Base-by-base conservation (phyloP, 2,113 vertebrate species). In the Saimiri boliviensis region DNA sequence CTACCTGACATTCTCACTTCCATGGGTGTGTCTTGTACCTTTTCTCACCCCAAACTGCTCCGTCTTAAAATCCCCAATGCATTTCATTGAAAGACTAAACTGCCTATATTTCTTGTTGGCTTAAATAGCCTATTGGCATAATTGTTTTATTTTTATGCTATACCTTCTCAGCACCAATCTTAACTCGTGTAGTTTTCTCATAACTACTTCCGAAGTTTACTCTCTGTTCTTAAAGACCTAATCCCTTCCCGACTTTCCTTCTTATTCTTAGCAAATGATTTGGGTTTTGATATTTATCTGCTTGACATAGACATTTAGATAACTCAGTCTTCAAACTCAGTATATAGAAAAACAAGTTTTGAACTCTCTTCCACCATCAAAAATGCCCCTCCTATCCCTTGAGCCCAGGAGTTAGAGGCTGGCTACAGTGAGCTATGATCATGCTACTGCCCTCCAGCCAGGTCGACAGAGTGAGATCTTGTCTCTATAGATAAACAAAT, bases 101-200 rank as follows among this genome's bases (percentile, higher is more conserved):
- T 5, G 47, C 5, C 63, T 52, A 23, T 25, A 49, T 37, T 86
- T 66, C 13, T 83, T 86, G 6, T 83, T 68, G 71, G 20, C 21
- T 77, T 70, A 77, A 77, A 71, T 42, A 94, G 25, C 6, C 60
- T 85, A 30, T 89, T 70, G 40, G 25, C 4, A 77, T 56, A 70
- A 52, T 58, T 70, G 30, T 70, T 83, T 90, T 58, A 68, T 74
- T 91, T 96, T 97, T 91, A n/a, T 80, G 42, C 66, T 85, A 88
- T 3, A 35, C 32, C 17, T 58, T 21, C 49, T 77, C 9, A 63
- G 10, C 21, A 54, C 52, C 16, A 84, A 66, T 3, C 25, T 70
- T 12, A 54, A 77, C n/a, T 83, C 20, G 35, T 30, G 7, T 66
- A 37, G 19, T 13, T 70, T 83, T 89, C 37, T 47, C 17, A 13